Base-by-base conservation (phyloP, 2,113 vertebrate species). In the Oenanthe oenanthe region DNA sequence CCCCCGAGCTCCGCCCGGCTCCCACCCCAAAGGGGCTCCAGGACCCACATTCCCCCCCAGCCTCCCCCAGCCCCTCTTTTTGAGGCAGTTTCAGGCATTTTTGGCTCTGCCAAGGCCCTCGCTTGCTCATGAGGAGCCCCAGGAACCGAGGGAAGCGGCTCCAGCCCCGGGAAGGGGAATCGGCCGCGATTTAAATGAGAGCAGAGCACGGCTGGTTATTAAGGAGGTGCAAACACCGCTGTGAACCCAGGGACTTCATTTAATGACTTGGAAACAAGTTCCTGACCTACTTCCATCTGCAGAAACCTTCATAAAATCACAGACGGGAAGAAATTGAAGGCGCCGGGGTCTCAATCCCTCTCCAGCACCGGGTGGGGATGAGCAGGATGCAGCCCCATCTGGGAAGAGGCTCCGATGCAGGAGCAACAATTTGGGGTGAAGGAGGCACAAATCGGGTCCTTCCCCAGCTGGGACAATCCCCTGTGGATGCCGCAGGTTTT, bases 251-350 rank as follows among this genome's bases (percentile, higher is more conserved):
- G 91, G 95, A 88, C 88, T 88, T 38, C 91, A 40, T 21, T 84
- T 92, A 95, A 91, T 74, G 92, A 70, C 92, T 94, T 58, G 91
- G 91, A 97, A 97, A 95, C 85, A 77, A 90, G 82, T 95, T 95
- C 85, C 84, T 95, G 94, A 97, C 96, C 95, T 93, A 94, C 71
- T 97, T 97, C 82, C 71, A 88, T 58, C 88, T n/a, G 78, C 85
- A 50, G 50, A 89, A 94, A 32, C 82, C 53, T 73, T 42, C 5
- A 1, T 9, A 24, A 81, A 62, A 75, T 34, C 10, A 5, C 82
- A 19, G 36, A 62, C 15, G 13, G 45, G 5, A 51, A 36, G 73
- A 63, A 95, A 87, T 77, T 47, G 77, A 94, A 92, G 92, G 84
- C 36, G 2, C 80, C 17, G 1, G 66, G 32, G 54, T 71, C 67